Conservation (phyloP, 2,797 vertebrate genomes). For the Chiroxiphia lanceolata region DNA sequence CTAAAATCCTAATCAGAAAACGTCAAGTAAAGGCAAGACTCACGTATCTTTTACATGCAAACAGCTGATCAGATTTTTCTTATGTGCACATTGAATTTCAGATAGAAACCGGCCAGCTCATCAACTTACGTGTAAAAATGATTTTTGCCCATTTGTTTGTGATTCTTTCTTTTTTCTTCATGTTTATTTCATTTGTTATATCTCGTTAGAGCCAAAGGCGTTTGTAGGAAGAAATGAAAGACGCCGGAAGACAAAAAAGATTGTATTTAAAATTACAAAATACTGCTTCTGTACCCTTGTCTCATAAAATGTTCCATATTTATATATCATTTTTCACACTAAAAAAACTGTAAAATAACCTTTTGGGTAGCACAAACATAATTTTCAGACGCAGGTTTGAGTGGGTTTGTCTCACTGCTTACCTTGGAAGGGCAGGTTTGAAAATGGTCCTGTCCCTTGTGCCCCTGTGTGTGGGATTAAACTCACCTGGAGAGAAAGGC, state of each 20-base stretch:
- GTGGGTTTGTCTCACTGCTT: background rate
- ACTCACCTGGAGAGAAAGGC: background rate
- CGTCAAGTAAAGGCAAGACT: slow-evolving; percentile 46
- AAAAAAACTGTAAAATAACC: background rate
- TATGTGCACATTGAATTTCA: slow-evolving; percentile 7
- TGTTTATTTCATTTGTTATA: slow-evolving; percentile 9
- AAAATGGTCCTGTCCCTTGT: background rate
- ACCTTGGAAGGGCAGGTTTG: background rate
- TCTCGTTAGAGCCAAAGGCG: slow-evolving; percentile 4
- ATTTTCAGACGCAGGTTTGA: background rate
- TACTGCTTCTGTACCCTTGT: background rate
- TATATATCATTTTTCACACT: background rate
- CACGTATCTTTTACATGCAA: slow-evolving; percentile 41
- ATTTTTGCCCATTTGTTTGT: background rate
- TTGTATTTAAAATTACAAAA: slow-evolving; percentile 28
- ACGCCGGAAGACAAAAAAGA: background rate
- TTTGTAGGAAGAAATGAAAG: background rate
- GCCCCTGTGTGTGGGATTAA: background rate
- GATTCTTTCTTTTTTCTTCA: background rate
- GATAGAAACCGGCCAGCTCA: background rate
- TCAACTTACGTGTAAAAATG: background rate
- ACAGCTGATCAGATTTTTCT: slow-evolving; percentile 36
- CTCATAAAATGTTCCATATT: background rate
- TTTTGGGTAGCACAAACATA: background rate
- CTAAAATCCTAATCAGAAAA: slow-evolving; percentile 67